phyloP scores from a whole-genome alignment of 2,113 vertebrate species.

The Lepus timidus region DNA sequence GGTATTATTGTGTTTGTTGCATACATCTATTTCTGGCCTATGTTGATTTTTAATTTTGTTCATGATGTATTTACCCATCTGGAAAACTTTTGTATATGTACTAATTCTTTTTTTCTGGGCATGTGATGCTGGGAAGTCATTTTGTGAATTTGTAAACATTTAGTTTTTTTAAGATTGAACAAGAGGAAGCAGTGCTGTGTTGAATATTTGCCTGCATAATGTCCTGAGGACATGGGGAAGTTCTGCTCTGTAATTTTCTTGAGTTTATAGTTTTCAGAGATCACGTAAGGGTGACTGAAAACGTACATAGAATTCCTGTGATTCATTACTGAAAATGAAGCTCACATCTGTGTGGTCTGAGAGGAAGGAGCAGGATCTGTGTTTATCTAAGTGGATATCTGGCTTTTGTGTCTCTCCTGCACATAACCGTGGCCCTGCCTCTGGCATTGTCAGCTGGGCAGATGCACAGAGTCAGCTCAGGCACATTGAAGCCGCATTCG shows the following conservation, averaged over 20 bases:
- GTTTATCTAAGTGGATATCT: background rate
- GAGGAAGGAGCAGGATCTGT: background rate
- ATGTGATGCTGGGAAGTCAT: background rate
- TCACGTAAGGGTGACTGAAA: background rate
- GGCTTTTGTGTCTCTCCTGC: background rate
- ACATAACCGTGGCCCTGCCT: background rate
- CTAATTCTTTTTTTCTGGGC: background rate
- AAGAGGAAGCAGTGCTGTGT: background rate
- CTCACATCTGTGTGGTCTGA: background rate
- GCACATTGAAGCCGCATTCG: slow-evolving; percentile 97
- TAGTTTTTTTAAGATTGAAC: slow-evolving; percentile 16
- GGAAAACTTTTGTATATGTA: background rate
- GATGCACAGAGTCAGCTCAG: slow-evolving; percentile 97
- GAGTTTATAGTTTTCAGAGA: background rate
- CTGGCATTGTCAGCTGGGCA: slow-evolving; percentile 92
- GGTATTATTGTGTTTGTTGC: background rate
- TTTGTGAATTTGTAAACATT: slow-evolving; percentile 28
- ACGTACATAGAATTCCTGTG: background rate
- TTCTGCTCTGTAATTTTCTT: background rate
- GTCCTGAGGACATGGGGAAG: background rate
- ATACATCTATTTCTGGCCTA: background rate
- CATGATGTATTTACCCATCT: background rate
- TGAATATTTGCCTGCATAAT: background rate
- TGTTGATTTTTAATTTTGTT: slow-evolving; percentile 5
- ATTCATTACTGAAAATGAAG: background rate